These are phyloP conservation scores for Elgaria multicarinata DNA, from an alignment of 2,113 vertebrate species.

Conservation along the genomic window DNA sequence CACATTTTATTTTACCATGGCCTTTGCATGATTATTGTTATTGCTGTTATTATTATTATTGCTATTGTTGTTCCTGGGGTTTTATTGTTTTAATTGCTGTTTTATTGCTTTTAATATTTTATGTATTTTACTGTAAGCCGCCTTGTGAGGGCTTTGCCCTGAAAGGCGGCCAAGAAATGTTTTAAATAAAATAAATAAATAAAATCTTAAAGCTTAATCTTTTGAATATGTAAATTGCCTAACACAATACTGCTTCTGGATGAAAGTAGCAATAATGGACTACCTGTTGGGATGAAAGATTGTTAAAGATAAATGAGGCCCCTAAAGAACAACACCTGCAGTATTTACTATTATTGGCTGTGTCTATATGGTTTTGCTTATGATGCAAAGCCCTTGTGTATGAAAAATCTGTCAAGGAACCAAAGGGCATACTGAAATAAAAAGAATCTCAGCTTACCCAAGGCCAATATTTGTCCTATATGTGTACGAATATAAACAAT, in stretches of 20 bases:
- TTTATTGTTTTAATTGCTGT: too few relatives aligned
- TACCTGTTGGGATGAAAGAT: background rate
- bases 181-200: too few relatives aligned
- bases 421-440: background rate
- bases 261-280: background rate
- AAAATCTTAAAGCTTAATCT: background rate
- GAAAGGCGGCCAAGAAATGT: too few relatives aligned
- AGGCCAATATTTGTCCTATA: background rate
- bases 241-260: background rate
- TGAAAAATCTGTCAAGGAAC: background rate
- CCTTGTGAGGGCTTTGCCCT: too few relatives aligned
- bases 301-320: background rate
- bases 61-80: too few relatives aligned
- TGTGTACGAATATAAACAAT: background rate
- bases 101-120: too few relatives aligned
- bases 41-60: too few relatives aligned
- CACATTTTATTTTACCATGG: too few relatives aligned
- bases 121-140: too few relatives aligned
- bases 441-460: background rate
- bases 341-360: background rate
- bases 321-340: background rate
- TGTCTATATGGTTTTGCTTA: background rate
- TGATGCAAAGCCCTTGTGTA: constrained; percentile 1
- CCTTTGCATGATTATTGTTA: too few relatives aligned
- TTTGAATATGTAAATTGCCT: background rate